Conservation (phyloP, 2,113 vertebrate species). For the Pterocles orientalis region DNA sequence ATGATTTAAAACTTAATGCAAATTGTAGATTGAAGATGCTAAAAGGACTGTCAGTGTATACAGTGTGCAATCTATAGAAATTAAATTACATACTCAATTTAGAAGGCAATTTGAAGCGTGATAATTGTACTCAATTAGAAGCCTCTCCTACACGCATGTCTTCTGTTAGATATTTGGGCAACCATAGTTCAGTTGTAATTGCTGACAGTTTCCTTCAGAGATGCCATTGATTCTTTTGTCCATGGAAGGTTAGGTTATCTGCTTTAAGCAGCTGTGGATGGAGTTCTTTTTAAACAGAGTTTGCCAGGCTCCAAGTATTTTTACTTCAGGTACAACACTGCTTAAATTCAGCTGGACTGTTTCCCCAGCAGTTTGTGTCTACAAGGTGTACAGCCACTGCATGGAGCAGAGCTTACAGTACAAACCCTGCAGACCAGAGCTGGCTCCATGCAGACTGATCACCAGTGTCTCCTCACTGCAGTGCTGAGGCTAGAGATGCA, state of each 20-base stretch:
- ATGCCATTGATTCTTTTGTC: not conserved
- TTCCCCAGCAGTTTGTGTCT: not conserved
- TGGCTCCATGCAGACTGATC: not conserved
- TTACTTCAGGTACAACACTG: not conserved
- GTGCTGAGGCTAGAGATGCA: not conserved
- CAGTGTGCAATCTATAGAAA: not conserved
- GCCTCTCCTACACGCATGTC: not conserved
- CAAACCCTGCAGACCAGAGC: not conserved
- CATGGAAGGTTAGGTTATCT: not conserved
- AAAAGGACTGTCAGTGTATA: not conserved
- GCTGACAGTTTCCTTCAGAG: not conserved
- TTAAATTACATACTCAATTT: not conserved
- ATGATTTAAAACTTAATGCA: not conserved
- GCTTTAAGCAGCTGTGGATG: not conserved
- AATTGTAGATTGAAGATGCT: not conserved
- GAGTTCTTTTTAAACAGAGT: not conserved
- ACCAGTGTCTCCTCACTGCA: not conserved
- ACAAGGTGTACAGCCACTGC: not conserved
- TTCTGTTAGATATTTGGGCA: not conserved
- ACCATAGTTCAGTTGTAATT: not conserved
- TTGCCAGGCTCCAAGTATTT: not conserved
- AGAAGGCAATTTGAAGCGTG: slow-evolving; percentile 17
- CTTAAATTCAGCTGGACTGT: not conserved
- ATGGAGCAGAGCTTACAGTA: not conserved
- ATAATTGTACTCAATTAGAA: slow-evolving; percentile 5